phyloP scores from a whole-genome alignment of 64 coral and sea anemone genomes.

The Actinia equina region DNA sequence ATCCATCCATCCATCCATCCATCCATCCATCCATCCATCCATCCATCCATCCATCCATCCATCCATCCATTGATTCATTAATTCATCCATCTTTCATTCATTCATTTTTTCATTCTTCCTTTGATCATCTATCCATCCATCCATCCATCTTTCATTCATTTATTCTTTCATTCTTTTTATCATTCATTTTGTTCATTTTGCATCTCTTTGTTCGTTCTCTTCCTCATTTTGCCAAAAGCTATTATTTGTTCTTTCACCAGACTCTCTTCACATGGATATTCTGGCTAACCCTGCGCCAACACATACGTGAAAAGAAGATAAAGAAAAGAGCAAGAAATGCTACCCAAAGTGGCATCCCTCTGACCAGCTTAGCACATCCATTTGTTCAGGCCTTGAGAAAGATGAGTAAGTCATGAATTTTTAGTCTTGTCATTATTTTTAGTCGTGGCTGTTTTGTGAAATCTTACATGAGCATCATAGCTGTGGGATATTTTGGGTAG shows the following conservation, averaged over 20 bases:
- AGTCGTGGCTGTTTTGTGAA: background rate
- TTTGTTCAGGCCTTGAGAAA: slow-evolving; percentile 76
- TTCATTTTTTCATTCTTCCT: too few relatives aligned
- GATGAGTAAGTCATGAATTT: slow-evolving; percentile 69
- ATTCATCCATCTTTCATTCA: background rate
- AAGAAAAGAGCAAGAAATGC: slow-evolving; percentile 63
- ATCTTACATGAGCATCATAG: background rate
- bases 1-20: too few relatives aligned
- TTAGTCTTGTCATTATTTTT: too few relatives aligned
- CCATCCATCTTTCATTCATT: too few relatives aligned
- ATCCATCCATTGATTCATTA: too few relatives aligned
- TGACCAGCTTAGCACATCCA: slow-evolving; percentile 70
- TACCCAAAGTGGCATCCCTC: slow-evolving; percentile 35
- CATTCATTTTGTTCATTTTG: too few relatives aligned
- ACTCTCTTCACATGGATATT: slow-evolving; percentile 97
- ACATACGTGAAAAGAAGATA: slow-evolving; percentile 82
- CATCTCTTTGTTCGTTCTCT: background rate
- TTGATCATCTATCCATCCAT: too few relatives aligned
- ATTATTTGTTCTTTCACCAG: slow-evolving; percentile 21
- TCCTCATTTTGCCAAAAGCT: background rate
- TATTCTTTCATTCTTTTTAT: background rate
- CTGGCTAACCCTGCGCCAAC: slow-evolving; percentile 85
- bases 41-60: too few relatives aligned
- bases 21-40: too few relatives aligned
- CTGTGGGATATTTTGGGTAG: too few relatives aligned